Percentiles rank a stretch among this genome's conserved stretches.
Conservation (phyloP, 1,140 invertebrate genomes). For the Bursaphelenchus mucronatus region DNA sequence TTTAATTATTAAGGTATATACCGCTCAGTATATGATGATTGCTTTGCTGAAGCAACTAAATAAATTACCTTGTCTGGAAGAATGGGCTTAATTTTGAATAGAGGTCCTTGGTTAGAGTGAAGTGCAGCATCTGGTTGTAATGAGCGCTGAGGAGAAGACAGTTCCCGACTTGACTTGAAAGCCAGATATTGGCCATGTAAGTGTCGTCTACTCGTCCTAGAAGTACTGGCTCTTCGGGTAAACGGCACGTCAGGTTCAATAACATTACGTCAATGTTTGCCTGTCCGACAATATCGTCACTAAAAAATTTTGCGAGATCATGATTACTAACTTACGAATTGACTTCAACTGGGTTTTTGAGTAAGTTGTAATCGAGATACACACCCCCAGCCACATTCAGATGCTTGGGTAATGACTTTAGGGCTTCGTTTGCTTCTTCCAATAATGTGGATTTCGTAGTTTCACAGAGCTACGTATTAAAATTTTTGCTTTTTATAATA, state of each 20-base stretch:
- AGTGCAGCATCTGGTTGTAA: slow-evolving; percentile 27
- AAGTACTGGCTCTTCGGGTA: slow-evolving; percentile 19
- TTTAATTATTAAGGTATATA: neutral
- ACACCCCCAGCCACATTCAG: slow-evolving; percentile 39
- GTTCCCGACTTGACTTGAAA: slow-evolving; percentile 24
- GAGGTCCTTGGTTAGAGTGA: slow-evolving; percentile 31
- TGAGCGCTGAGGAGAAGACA: slow-evolving; percentile 28
- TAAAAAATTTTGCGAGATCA: slow-evolving; percentile 18
- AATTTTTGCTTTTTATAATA: neutral
- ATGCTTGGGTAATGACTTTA: slow-evolving; percentile 41
- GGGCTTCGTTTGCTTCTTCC: slow-evolving; percentile 45
- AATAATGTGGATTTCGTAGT: slow-evolving; percentile 36
- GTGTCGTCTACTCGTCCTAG: slow-evolving; percentile 19
- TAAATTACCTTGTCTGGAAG: slow-evolving; percentile 28
- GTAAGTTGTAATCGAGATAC: slow-evolving; percentile 52
- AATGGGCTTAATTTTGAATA: slow-evolving; percentile 29
- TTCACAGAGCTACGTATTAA: slow-evolving; percentile 48
- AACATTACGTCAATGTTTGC: slow-evolving; percentile 40
- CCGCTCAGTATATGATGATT: neutral
- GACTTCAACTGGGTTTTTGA: neutral
- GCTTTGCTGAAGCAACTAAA: neutral
- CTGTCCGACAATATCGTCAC: slow-evolving; percentile 28
- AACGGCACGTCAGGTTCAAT: slow-evolving; percentile 32
- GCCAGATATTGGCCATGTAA: slow-evolving; percentile 35
- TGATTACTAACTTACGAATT: neutral